Evolutionary conservation across 2,888 invertebrate genomes (phyloP), one percentile per base, ranked within the genome.

Genomic region (Mamestra brassicae): DNA sequence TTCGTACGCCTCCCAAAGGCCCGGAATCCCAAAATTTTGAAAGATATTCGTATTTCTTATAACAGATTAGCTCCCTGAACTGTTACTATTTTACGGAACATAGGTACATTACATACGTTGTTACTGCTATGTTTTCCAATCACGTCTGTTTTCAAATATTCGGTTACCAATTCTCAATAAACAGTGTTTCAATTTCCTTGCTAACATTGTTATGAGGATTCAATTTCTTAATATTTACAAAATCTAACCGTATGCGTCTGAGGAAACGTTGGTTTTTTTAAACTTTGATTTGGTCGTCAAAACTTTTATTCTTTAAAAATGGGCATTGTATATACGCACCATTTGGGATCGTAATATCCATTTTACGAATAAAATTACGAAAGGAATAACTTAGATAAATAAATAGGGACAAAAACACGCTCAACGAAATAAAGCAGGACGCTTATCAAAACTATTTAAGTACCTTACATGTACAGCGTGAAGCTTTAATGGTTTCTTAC

Each of bases 161-260:
- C 52, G 4, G 57, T 71, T 63, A 63, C 71, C 17, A 71, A 55
- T 67, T 67, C 58, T 60, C 47, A 69, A 62, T 50, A 78, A 26
- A 60, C 64, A 42, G 10, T 71, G 54, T 71, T 81, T 42, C 65
- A 64, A 58, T 77, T 72, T 77, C 60, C 80, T 64, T 36, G 50
- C 57, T 47, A 67, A 71, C 72, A 58, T 76, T 65, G 60, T 71
- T 64, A 42, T 57, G 42, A 34, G 13, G 52, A 76, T 76, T 67
- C 3, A 52, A 62, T 77, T 80, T 72, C 58, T 57, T 76, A 61
- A 65, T 26, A 71, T 65, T 80, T 69, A 45, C 17, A 34, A 66
- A 58, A 5, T n/a, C 45, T 13, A 62, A 45, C 5, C 50, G 47
- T 47, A 4, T 52, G 52, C 13, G 11, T 34, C 50, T 50, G 13